Percentiles rank a stretch among this genome's conserved stretches.
phyloP scores from a whole-genome alignment of 2,888 invertebrate species.

The Yponomeuta sedellus region DNA sequence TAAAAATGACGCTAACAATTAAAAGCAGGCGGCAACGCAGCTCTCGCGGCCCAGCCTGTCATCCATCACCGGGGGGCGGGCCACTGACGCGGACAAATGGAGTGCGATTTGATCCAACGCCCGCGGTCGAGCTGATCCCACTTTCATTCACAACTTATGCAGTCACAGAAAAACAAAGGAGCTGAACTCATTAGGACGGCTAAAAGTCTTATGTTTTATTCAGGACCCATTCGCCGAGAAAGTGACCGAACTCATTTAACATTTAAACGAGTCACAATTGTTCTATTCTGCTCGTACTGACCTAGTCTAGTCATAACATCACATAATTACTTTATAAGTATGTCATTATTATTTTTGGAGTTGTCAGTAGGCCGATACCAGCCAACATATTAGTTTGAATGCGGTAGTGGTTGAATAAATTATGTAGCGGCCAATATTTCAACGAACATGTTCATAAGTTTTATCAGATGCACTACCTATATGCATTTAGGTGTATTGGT shows the following conservation, averaged over 20 bases:
- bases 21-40: slow-evolving; percentile 46
- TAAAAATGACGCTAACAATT: slow-evolving; percentile 70
- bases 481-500: too few species aligned
- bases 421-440: not conserved
- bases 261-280: slow-evolving; percentile 67
- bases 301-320: not conserved
- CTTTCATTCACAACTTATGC: slow-evolving; percentile 68
- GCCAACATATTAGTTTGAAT: not conserved
- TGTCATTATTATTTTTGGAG: too few species aligned
- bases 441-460: not conserved
- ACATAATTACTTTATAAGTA: not conserved
- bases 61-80: slow-evolving; percentile 55
- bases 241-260: slow-evolving; percentile 67
- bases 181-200: slow-evolving; percentile 60
- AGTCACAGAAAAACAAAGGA: slow-evolving; percentile 64
- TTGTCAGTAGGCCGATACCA: not conserved
- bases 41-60: slow-evolving; percentile 39
- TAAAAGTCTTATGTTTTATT: slow-evolving; percentile 71
- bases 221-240: slow-evolving; percentile 43
- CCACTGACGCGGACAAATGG: slow-evolving; percentile 69
- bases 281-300: slow-evolving; percentile 43
- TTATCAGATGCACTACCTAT: not conserved
- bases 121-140: slow-evolving; percentile 45
- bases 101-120: slow-evolving; percentile 69
- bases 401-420: not conserved